Conservation (phyloP, 2,113 vertebrate genomes). For the Actinemys pallida region DNA sequence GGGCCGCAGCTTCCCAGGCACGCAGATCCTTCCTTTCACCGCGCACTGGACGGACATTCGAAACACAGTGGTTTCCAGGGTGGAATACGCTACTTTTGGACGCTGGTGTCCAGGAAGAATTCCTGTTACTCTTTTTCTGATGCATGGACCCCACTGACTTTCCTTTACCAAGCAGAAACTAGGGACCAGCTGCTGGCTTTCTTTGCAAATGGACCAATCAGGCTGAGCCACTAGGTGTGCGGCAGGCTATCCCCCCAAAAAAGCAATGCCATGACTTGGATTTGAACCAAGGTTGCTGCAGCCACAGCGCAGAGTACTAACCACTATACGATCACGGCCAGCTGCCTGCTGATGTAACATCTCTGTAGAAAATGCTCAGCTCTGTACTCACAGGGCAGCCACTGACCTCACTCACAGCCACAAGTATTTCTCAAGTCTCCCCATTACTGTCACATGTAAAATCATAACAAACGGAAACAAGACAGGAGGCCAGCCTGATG, state of each 20-base stretch:
- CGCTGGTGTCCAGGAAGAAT: too few species aligned
- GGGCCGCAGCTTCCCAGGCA: too few species aligned
- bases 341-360: rapidly evolving
- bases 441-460: not conserved
- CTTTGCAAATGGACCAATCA: not conserved
- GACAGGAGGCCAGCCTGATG: too few species aligned
- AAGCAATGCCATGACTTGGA: constrained; percentile 46
- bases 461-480: too few species aligned
- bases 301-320: constrained; percentile 73
- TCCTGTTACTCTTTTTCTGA: too few species aligned
- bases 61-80: too few species aligned
- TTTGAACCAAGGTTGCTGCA: constrained; percentile 72
- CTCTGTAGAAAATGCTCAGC: not conserved
- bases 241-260: not conserved
- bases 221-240: not conserved
- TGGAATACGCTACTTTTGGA: too few species aligned
- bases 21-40: too few species aligned
- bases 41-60: too few species aligned
- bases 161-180: too few species aligned
- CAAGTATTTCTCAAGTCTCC: not conserved
- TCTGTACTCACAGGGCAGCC: rapidly evolving
- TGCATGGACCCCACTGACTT: too few species aligned
- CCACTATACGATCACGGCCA: constrained; percentile 18
- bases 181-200: not conserved
- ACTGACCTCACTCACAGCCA: rapidly evolving